Percentiles rank a stretch among this genome's conserved stretches.
phyloP scores from a whole-genome alignment of 2,113 vertebrate species.

The Ophthalmolycus amberensis region DNA sequence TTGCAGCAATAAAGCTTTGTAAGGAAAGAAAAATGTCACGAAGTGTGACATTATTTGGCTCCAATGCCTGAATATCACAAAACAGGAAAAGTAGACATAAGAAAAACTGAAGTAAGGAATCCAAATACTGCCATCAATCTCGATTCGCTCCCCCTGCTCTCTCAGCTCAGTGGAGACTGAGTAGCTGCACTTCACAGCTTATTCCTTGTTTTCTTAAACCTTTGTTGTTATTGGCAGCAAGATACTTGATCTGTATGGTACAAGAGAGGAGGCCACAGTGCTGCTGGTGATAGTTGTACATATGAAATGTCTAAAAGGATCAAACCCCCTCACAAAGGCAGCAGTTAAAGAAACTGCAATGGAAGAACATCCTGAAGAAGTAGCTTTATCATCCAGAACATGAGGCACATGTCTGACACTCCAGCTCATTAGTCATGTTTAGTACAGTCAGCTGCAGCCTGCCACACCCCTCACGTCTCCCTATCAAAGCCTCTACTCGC shows the following conservation, averaged over 20 bases:
- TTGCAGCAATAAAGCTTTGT: background rate
- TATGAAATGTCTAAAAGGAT: background rate
- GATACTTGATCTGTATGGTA: background rate
- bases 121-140: slow-evolving; percentile 38
- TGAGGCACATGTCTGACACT: background rate
- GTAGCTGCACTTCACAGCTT: background rate
- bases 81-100: slow-evolving; percentile 10
- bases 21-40: background rate
- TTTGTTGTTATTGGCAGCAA: background rate
- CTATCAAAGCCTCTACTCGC: background rate
- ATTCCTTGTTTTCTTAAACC: slow-evolving; percentile 6
- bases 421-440: background rate
- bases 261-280: background rate
- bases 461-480: background rate
- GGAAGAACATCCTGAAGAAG: background rate
- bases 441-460: background rate
- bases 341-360: background rate
- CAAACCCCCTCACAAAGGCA: background rate
- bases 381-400: background rate
- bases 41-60: background rate
- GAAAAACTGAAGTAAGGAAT: slow-evolving; percentile 16
- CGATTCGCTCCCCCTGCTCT: slow-evolving; percentile 24
- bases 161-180: slow-evolving; percentile 12
- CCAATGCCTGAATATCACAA: background rate
- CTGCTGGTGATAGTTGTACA: background rate